These are phyloP conservation scores for Elgaria multicarinata DNA, from an alignment of 2,113 vertebrate genomes.

Conservation along the genomic window DNA sequence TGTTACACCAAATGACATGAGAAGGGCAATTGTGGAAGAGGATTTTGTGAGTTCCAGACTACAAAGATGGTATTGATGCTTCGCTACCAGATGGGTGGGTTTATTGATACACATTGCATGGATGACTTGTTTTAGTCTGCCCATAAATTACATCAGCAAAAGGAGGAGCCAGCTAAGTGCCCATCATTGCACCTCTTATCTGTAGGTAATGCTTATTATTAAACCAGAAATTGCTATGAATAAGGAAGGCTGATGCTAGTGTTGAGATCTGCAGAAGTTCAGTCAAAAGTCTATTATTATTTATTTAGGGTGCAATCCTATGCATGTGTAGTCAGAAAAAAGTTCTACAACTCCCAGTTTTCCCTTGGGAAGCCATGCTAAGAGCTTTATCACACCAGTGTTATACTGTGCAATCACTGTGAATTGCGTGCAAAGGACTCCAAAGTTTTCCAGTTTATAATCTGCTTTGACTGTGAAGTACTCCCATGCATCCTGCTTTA, in stretches of 20 bases:
- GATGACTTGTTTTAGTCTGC: background rate
- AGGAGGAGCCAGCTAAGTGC: background rate
- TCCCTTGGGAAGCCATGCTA: too few relatives aligned
- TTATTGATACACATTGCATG: background rate
- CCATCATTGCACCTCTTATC: background rate
- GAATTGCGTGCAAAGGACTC: too few relatives aligned
- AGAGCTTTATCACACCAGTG: too few relatives aligned
- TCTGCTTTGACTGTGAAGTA: too few relatives aligned
- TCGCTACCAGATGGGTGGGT: background rate
- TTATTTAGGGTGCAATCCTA: too few relatives aligned
- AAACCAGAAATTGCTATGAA: background rate
- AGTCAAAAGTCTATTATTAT: too few relatives aligned
- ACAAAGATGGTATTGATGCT: background rate
- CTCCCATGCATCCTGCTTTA: too few relatives aligned
- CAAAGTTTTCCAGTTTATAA: too few relatives aligned
- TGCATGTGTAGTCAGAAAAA: too few relatives aligned
- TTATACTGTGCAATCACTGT: too few relatives aligned
- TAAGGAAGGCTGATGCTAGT: background rate
- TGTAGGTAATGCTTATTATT: background rate
- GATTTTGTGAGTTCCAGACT: background rate
- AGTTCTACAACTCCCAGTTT: too few relatives aligned
- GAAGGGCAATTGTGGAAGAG: background rate
- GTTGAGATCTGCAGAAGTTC: background rate
- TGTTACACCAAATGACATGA: background rate
- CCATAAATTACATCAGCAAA: background rate